Evolutionary conservation across 1,140 invertebrate species (phyloP).

Genomic region (Trachelipus rathkii): DNA sequence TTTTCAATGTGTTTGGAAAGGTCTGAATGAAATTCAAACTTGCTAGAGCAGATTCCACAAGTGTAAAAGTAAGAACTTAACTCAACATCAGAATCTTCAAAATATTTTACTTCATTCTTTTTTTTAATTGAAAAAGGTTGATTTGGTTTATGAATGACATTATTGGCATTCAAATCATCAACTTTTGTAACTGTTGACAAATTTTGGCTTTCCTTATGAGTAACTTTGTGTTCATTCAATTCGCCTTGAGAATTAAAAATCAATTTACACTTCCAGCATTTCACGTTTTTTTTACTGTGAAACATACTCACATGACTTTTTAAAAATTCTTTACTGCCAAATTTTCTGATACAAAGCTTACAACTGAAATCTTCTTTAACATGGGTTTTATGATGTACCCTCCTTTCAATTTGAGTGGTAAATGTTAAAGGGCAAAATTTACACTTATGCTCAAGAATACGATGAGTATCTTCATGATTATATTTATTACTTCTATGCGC

Average conservation of each 20-base stretch:
- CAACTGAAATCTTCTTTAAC: background rate
- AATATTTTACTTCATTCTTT: background rate
- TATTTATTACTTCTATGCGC: background rate
- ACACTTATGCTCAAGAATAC: background rate
- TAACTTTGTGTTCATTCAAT: background rate
- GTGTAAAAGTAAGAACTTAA: conserved; percentile 2
- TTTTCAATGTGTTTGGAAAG: background rate
- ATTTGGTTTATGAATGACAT: background rate
- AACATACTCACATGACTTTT: background rate
- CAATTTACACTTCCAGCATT: background rate
- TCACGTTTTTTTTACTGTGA: background rate
- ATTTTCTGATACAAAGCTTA: background rate
- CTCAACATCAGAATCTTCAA: background rate
- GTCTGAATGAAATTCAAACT: background rate
- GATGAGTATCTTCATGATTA: background rate
- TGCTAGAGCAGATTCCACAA: background rate
- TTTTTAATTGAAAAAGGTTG: background rate
- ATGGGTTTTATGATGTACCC: background rate
- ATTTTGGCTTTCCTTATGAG: background rate
- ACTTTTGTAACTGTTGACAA: background rate
- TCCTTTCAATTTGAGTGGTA: background rate
- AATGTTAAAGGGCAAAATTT: background rate
- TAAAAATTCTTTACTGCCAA: background rate
- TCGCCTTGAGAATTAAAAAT: background rate
- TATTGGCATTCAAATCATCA: background rate